phyloP scores from a whole-genome alignment of 23 tunicate species.

The Diplosoma virens region DNA sequence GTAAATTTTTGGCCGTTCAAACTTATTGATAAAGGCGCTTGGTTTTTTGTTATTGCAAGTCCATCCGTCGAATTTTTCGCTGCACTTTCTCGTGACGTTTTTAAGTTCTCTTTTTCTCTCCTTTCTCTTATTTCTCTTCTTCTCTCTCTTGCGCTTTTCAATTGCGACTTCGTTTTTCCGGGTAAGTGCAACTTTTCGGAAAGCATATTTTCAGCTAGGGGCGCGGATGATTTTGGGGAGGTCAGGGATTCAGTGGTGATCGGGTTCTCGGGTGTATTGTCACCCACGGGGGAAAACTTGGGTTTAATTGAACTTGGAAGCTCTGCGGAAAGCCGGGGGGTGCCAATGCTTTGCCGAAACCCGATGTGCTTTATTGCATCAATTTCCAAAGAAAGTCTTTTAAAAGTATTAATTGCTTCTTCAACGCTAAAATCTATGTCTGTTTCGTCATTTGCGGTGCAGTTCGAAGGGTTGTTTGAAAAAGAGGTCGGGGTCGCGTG shows the following conservation, averaged over 20 bases:
- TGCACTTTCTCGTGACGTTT: neutral
- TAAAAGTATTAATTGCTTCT: conserved; percentile 54
- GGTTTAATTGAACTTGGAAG: too few species aligned
- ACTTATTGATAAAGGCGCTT: too few species aligned
- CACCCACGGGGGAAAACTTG: too few species aligned
- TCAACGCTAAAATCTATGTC: conserved; percentile 43
- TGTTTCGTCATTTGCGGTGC: neutral
- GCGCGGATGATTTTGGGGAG: too few species aligned
- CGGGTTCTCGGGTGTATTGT: too few species aligned
- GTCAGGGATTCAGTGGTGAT: too few species aligned
- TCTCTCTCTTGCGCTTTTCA: conserved; percentile 16
- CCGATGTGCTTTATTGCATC: conserved; percentile 30
- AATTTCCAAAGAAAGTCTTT: conserved; percentile 43
- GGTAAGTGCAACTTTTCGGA: too few species aligned
- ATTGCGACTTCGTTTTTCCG: too few species aligned
- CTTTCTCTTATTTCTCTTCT: neutral
- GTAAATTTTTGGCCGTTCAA: too few species aligned
- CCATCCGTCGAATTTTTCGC: neutral
- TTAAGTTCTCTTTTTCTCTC: neutral
- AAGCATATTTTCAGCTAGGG: too few species aligned
- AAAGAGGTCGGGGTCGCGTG: neutral
- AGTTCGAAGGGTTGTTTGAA: neutral
- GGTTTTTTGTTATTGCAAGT: too few species aligned
- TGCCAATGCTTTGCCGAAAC: conserved; percentile 31
- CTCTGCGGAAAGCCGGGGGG: too few species aligned